Conservation (phyloP, 2,888 invertebrate genomes). For the Agrochola macilenta region DNA sequence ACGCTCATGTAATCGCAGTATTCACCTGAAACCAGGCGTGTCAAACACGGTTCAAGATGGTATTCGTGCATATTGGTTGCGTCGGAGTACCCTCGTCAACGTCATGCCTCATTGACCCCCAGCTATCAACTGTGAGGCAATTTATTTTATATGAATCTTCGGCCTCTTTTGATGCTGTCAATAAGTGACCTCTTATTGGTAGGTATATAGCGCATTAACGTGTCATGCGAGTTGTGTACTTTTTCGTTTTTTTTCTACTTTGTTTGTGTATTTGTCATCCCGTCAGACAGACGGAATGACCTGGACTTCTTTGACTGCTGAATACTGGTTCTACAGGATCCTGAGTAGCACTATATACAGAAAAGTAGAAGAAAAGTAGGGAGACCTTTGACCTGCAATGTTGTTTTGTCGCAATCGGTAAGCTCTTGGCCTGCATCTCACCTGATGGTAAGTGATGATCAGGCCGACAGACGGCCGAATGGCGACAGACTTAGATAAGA, state of each 20-base stretch:
- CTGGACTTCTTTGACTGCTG: background rate
- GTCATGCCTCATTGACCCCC: conserved; percentile 89
- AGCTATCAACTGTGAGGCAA: conserved; percentile 87
- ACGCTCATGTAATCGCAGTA: conserved; percentile 61
- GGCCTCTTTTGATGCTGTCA: conserved; percentile 84
- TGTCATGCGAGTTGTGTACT: conserved; percentile 26
- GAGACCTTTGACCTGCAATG: background rate
- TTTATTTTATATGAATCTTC: conserved; percentile 89
- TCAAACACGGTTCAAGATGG: conserved; percentile 83
- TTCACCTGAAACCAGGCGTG: conserved; percentile 84
- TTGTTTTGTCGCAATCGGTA: no score
- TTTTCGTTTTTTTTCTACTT: background rate
- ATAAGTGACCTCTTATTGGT: conserved; percentile 80
- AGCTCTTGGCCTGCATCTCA: no score
- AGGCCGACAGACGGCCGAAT: no score
- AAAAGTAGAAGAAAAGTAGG: background rate
- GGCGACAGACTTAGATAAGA: no score
- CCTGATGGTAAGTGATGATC: no score
- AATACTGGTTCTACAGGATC: background rate
- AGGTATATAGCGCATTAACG: conserved; percentile 60
- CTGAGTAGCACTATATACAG: no score
- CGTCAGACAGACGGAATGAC: background rate
- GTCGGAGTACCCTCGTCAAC: conserved; percentile 85
- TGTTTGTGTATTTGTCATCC: background rate
- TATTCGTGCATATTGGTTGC: conserved; percentile 84